Evolutionary conservation across 2,113 vertebrate genomes (phyloP).

Genomic region (Ellobius talpinus): DNA sequence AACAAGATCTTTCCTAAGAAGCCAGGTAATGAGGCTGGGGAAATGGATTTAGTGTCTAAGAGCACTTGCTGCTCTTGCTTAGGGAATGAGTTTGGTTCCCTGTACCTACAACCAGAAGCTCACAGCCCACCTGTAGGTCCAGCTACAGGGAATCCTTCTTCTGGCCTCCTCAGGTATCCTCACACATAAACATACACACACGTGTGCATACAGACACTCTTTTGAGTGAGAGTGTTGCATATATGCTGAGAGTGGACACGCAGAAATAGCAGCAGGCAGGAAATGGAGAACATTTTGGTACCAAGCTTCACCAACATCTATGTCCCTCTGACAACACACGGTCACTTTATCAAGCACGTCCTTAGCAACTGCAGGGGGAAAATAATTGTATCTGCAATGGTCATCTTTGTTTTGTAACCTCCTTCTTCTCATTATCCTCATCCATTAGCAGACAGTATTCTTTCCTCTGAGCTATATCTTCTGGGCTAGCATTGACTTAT

Average conservation of each 20-base stretch:
- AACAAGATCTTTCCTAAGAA: not conserved
- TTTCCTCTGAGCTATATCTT: not conserved
- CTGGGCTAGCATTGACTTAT: not conserved
- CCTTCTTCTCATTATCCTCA: not conserved
- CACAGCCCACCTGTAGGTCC: not conserved
- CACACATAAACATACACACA: not conserved
- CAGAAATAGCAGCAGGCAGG: no score
- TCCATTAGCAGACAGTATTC: not conserved
- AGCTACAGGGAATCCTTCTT: not conserved
- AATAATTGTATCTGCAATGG: not conserved
- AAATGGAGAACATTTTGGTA: not conserved
- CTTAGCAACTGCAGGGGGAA: not conserved
- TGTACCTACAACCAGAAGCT: no score
- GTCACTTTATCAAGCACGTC: not conserved
- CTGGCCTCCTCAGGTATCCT: not conserved
- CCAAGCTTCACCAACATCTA: not conserved
- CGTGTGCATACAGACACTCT: not conserved
- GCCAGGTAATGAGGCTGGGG: not conserved
- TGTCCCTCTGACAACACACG: rapidly evolving
- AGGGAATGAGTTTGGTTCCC: not conserved
- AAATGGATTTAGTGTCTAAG: not conserved
- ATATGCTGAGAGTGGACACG: not conserved
- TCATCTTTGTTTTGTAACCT: not conserved
- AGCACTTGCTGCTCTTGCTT: not conserved
- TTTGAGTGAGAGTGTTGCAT: not conserved